Base-by-base conservation (phyloP, 2,797 vertebrate genomes). In the Carduelis carduelis region DNA sequence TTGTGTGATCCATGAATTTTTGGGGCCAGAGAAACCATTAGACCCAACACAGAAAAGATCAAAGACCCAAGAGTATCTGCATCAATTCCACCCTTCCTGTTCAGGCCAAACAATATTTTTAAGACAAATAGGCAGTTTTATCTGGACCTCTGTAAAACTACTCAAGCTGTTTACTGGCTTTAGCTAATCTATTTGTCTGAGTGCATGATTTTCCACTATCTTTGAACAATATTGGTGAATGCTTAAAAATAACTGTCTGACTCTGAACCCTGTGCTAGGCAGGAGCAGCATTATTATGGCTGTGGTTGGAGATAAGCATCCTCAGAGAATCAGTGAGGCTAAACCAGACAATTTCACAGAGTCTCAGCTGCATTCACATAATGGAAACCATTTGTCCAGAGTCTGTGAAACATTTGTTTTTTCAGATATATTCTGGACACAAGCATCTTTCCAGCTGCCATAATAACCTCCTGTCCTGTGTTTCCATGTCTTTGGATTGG, bases 331-430 rank as follows among this genome's bases (percentile, higher is more conserved):
- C 76, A 35, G 43, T 60, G 64, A 78, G 83, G 61, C 84, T 85
- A 83, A 94, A 72, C 55, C 72, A 93, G 89, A 53, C 82, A 49
- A 61, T 94, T 87, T 79, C 83, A 68, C 37, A 37, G 52, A 52
- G 60, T 41, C 63, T 86, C 14, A 6, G 72, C 81, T 92, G 80
- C 1, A 0, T 20, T 55, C 43, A 88, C 91, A 91, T 78, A 90
- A 91, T 93, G 89, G 95, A 88, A 97, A 95, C 24, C 16, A 37
- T 90, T 96, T 86, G 85, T 81, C 81, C 78, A 83, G 89, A 86
- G 84, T 95, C 87, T 68, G 76, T 63, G 76, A 57, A 95, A 76
- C 4, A 1, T 89, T 94, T 94, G 89, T 35, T 95, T 92, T 95
- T 87, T 79, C 91, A 90, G 94, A 79, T 90, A 57, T 27, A 27